A percentile compares a stretch with the other conserved stretches of the same genome.
These are phyloP conservation scores for Synergus japonicus DNA, from an alignment of 2,888 invertebrate genomes.

Conservation along the genomic window DNA sequence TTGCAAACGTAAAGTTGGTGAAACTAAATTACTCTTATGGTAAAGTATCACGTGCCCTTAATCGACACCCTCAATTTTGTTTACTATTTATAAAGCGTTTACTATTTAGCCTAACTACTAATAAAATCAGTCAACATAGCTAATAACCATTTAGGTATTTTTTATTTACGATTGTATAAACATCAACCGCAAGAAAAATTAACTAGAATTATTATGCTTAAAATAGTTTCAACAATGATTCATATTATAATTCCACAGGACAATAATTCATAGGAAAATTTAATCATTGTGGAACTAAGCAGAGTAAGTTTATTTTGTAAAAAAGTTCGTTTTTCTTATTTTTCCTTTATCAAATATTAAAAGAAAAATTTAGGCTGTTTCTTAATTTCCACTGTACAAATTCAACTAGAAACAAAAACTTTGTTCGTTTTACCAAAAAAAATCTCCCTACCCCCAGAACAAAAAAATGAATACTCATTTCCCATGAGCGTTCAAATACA, in stretches of 20 bases:
- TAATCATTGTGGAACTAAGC: not conserved
- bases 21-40: no score
- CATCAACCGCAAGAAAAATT: not conserved
- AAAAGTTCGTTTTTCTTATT: not conserved
- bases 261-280: slow-evolving; percentile 1
- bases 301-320: not conserved
- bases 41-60: not conserved
- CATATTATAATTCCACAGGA: no score
- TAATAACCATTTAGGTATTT: slow-evolving; percentile 9
- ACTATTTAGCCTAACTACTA: not conserved
- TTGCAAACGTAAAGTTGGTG: no score
- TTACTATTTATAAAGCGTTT: not conserved
- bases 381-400: not conserved
- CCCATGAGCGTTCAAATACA: not conserved
- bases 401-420: not conserved
- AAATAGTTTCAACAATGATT: not conserved
- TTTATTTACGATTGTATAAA: not conserved
- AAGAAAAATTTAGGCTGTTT: not conserved
- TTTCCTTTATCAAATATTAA: not conserved
- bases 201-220: not conserved
- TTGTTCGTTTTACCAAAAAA: not conserved
- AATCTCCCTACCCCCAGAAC: not conserved
- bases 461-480: not conserved
- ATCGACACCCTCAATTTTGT: not conserved
- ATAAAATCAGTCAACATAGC: not conserved